Evolutionary conservation across 2,888 invertebrate species (phyloP).

Genomic region (Orthosia gracilis): DNA sequence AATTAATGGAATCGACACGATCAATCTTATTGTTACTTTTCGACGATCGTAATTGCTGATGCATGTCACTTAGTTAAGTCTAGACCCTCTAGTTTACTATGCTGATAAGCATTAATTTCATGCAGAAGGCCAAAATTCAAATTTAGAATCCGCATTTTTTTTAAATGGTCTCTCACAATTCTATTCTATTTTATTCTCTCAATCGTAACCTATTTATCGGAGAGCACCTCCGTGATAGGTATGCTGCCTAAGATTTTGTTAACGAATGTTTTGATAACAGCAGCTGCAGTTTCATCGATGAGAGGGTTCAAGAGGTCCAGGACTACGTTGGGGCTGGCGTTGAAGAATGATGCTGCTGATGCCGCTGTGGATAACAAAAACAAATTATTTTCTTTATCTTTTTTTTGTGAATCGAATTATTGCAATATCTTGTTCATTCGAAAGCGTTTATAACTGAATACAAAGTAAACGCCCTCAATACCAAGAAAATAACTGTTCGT

Average conservation of each 20-base stretch:
- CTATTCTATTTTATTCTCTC: no score
- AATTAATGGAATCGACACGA: no score
- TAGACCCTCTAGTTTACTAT: no score
- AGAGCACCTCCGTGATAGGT: conserved; percentile 91
- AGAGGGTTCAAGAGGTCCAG: conserved; percentile 93
- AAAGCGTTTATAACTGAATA: no score
- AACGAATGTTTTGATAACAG: conserved; percentile 91
- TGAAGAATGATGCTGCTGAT: conserved; percentile 93
- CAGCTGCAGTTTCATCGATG: conserved; percentile 92
- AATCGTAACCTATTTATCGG: conserved; percentile 60
- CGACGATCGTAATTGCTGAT: no score
- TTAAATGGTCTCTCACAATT: conserved; percentile 11
- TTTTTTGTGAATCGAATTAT: no score
- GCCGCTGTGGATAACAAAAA: conserved; percentile 88
- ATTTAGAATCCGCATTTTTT: background rate
- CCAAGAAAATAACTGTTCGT: no score
- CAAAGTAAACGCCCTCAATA: no score
- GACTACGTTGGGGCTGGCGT: conserved; percentile 92
- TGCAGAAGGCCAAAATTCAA: background rate
- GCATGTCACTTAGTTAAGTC: no score
- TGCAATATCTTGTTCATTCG: no score
- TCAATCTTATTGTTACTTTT: no score
- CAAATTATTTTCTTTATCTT: background rate
- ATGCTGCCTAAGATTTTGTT: conserved; percentile 91
- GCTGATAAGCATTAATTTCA: no score